phyloP scores from a whole-genome alignment of 2,888 invertebrate genomes.

The Nemoura dubitans region DNA sequence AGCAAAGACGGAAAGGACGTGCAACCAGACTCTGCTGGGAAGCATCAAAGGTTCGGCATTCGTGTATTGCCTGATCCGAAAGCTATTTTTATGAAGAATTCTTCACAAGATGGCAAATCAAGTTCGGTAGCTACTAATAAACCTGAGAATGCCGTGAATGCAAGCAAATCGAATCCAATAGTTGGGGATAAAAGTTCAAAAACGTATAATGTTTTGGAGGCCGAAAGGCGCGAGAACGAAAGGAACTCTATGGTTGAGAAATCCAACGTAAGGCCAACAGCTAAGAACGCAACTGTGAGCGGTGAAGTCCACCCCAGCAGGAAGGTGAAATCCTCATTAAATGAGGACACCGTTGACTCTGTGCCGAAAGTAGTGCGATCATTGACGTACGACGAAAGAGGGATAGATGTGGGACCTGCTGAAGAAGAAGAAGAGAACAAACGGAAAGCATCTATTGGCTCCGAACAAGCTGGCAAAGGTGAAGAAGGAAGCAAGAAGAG shows the following conservation, averaged over 20 bases:
- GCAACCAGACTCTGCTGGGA: slow-evolving; percentile 65
- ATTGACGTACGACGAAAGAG: slow-evolving; percentile 47
- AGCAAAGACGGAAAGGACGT: slow-evolving; percentile 66
- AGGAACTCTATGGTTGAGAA: slow-evolving; percentile 53
- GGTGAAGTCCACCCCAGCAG: not conserved
- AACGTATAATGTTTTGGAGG: slow-evolving; percentile 46
- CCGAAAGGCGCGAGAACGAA: slow-evolving; percentile 53
- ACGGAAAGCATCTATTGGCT: slow-evolving; percentile 8
- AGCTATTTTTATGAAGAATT: not conserved
- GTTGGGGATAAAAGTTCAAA: not conserved
- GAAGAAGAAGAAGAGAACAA: slow-evolving; percentile 40
- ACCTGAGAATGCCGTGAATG: not conserved
- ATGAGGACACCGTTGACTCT: slow-evolving; percentile 38
- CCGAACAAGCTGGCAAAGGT: not conserved
- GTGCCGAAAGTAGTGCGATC: not conserved
- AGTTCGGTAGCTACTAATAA: not conserved
- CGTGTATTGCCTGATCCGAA: slow-evolving; percentile 55
- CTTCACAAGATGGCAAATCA: not conserved
- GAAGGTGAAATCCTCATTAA: not conserved
- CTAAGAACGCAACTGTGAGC: slow-evolving; percentile 37
- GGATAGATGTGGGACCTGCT: slow-evolving; percentile 49
- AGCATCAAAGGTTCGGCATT: slow-evolving; percentile 64
- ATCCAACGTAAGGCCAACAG: slow-evolving; percentile 35
- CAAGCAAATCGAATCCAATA: not conserved
- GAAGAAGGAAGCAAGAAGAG: not conserved